phyloP scores from a whole-genome alignment of 2,113 vertebrate genomes.

The Indicator indicator region DNA sequence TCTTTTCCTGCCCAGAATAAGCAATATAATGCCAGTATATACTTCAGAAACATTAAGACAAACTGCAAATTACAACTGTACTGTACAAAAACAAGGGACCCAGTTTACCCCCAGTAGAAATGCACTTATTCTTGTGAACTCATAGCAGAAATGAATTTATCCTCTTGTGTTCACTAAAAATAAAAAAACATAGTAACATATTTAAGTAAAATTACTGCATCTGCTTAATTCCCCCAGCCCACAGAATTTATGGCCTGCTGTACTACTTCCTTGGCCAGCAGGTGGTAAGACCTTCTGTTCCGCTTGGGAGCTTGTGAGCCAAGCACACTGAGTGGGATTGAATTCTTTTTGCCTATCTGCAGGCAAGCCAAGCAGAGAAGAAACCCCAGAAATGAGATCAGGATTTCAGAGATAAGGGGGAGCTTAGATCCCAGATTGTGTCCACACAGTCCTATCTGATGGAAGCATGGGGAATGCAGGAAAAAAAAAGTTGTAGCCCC shows the following conservation, averaged over 20 bases:
- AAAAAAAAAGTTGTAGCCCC: background rate
- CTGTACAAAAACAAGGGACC: background rate
- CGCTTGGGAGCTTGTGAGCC: background rate
- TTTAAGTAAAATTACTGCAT: constrained; percentile 51
- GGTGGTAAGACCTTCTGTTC: constrained; percentile 62
- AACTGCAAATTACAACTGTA: background rate
- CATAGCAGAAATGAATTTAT: background rate
- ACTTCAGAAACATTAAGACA: background rate
- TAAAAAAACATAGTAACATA: background rate
- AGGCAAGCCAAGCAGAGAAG: background rate
- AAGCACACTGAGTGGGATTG: background rate
- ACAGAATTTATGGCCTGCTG: constrained; percentile 23
- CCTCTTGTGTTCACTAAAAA: background rate
- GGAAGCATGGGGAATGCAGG: background rate
- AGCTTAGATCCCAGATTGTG: background rate
- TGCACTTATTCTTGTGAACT: background rate
- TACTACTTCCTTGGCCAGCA: constrained; percentile 42
- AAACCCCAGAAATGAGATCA: background rate
- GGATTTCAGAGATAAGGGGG: background rate
- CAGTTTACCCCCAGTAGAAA: background rate
- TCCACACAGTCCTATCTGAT: background rate
- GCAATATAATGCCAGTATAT: background rate
- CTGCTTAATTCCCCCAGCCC: constrained; percentile 34
- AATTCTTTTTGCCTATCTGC: background rate
- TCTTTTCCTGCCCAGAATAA: background rate